These are phyloP conservation scores for Grantiella picta DNA, from an alignment of 2,113 vertebrate species.

Conservation along the genomic window DNA sequence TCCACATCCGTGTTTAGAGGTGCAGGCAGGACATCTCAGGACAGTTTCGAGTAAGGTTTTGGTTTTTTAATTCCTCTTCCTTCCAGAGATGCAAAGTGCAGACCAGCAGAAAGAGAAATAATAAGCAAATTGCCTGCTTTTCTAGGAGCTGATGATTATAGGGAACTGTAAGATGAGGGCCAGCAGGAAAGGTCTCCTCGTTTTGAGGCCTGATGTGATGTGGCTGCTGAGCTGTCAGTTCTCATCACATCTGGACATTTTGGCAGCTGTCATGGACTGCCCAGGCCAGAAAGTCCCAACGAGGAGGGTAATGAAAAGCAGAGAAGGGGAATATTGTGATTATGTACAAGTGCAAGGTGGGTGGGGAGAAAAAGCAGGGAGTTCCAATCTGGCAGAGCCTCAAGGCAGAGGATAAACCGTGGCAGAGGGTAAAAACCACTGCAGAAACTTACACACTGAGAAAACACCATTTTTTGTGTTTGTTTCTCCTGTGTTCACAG, in stretches of 20 bases:
- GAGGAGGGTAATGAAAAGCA: background rate
- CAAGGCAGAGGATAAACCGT: background rate
- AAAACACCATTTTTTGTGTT: background rate
- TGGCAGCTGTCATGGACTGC: background rate
- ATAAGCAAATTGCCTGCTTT: background rate
- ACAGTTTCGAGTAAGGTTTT: background rate
- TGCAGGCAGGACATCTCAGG: background rate
- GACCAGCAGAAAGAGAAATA: background rate
- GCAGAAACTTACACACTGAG: background rate
- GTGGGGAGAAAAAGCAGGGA: background rate
- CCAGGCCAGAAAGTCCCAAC: background rate
- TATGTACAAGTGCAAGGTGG: rapidly evolving
- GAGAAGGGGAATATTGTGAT: rapidly evolving
- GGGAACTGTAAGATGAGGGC: background rate
- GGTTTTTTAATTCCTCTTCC: background rate
- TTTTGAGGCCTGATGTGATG: background rate
- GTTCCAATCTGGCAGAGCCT: background rate
- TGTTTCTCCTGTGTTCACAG: background rate
- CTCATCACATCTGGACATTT: background rate
- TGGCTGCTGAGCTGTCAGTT: background rate
- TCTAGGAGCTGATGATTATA: background rate
- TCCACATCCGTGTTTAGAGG: background rate
- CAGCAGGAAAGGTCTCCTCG: background rate
- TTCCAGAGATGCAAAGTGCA: background rate
- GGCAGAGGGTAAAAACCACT: background rate